Evolutionary conservation across 1,140 invertebrate species (phyloP).

Genomic region (Lepeophtheirus salmonis): DNA sequence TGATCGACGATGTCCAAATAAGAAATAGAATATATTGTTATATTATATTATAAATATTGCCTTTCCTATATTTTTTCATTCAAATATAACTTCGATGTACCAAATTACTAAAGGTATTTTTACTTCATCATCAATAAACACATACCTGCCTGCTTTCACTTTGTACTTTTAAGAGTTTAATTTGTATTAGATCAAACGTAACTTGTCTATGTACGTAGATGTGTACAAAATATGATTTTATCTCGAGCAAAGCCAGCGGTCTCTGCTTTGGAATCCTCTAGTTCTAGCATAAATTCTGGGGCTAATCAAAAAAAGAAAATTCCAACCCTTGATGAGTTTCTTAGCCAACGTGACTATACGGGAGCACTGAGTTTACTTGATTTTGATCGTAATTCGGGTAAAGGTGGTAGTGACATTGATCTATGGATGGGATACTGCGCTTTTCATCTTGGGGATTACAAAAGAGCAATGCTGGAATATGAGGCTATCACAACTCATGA

Average conservation of each 20-base stretch:
- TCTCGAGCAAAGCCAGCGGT: constrained; percentile 23
- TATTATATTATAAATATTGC: no score
- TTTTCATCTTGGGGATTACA: constrained; percentile 87
- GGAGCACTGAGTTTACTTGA: constrained; percentile 81
- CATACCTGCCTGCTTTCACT: no score
- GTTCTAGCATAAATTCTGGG: neutral
- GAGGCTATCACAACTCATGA: constrained; percentile 21
- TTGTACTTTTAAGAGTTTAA: no score
- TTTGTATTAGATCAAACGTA: no score
- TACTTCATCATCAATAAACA: no score
- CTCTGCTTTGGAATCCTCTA: constrained; percentile 1
- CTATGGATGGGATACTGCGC: constrained; percentile 82
- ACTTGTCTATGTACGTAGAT: no score
- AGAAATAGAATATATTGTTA: constrained; percentile 10
- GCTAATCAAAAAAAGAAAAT: constrained; percentile 27
- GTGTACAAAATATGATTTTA: no score
- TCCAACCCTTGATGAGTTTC: constrained; percentile 73
- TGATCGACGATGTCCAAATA: constrained; percentile 12
- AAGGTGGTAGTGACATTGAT: constrained; percentile 40
- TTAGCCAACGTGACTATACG: constrained; percentile 70
- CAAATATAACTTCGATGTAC: no score
- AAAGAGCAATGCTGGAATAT: constrained; percentile 37
- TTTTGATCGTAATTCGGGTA: constrained; percentile 30
- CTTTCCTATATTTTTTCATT: no score
- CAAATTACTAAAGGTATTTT: no score